Base-by-base conservation (phyloP, 2,797 vertebrate species). In the Enteromius mattozi region DNA sequence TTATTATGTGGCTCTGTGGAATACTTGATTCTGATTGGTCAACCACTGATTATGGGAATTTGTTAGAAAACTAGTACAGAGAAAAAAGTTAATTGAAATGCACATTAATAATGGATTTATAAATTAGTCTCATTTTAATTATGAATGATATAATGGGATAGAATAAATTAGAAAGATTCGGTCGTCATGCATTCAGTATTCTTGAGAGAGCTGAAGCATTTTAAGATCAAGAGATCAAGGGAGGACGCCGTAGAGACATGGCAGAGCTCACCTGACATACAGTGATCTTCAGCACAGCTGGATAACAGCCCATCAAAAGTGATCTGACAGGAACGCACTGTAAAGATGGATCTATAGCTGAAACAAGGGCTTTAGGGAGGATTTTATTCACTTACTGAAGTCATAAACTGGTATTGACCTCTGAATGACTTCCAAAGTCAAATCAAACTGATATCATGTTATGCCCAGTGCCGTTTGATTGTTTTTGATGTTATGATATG, bases 211-310 rank as follows among this genome's bases (percentile, higher is more conserved):
- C 69, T 79, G 66, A 42, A 63, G 51, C 35, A 59, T 72, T 88
- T 63, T 80, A 86, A 78, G 82, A 82, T 75, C 33, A 74, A 42
- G 27, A 91, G 86, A 92, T 91, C n/a, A 90, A 91, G 86, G 85
- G 72, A 72, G 82, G 56, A 76, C 92, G 88, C 88, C 84, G 59
- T 83, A 35, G 14, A 5, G 51, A 83, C 80, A 70, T 19, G 13
- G 13, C 21, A 40, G 77, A 42, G 70, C 78, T 72, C 40, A 69
- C 86, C 51, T 79, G 69, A 86, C 82, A 86, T 47, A 40, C 24
- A 70, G 5, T 74, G 82, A 84, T 88, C 65, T 79, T 82, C 35
- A 74, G 69, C 74, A 65, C 84, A 83, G 78, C 84, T 79, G 85
- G 76, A 82, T 75, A 77, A 63, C 71, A 81, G 37, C 10, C 51